Evolutionary conservation across 2,797 vertebrate genomes (phyloP), one percentile per base, ranked within the genome.

Genomic region (Staurois parvus): DNA sequence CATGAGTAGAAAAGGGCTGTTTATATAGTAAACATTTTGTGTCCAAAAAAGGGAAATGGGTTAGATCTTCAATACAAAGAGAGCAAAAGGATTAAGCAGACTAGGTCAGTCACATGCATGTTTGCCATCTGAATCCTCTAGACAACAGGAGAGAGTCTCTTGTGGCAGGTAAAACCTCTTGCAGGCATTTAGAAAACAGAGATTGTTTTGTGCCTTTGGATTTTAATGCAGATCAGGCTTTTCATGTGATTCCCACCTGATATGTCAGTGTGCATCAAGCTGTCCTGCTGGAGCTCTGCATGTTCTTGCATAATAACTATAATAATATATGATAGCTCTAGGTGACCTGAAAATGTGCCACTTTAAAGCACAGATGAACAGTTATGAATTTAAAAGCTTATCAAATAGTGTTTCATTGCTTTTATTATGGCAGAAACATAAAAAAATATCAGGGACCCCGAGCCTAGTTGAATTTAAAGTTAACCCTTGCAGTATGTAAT

Each of bases 211-310:
- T 69, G 34, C 72, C n/a, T 19, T 40, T 59, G 48, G 68, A 29
- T 84, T 67, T 62, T 29, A 42, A 73, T 79, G 56, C 52, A 83
- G 62, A 75, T 67, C 56, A 82, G 52, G 70, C 79, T 74, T 66
- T 66, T 66, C 28, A 83, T 76, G 81, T 52, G 72, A 83, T 73
- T 73, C 76, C 56, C 83, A 72, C 29, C 56, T 84, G 76, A 79
- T 48, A n/a, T 34, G 30, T 30, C 48, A 15, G 24, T 30, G 30
- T 73, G 40, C 59, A 52, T 62, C 12, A 8, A 7, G 48, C 52
- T 52, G 21, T 79, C 37, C 56, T 84, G n/a, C 19, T 45, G 68
- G 48, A 64, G 32, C 8, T 66, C 52, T 72, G n/a, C 56, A 29
- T 13, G 26, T 64, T 2, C 17, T 72, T 52, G 19, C 7, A 72